A percentile compares a stretch with the other conserved stretches of the same genome.
Evolutionary conservation across 1,140 invertebrate genomes (phyloP).

Genomic region (Eriosoma lanigerum): DNA sequence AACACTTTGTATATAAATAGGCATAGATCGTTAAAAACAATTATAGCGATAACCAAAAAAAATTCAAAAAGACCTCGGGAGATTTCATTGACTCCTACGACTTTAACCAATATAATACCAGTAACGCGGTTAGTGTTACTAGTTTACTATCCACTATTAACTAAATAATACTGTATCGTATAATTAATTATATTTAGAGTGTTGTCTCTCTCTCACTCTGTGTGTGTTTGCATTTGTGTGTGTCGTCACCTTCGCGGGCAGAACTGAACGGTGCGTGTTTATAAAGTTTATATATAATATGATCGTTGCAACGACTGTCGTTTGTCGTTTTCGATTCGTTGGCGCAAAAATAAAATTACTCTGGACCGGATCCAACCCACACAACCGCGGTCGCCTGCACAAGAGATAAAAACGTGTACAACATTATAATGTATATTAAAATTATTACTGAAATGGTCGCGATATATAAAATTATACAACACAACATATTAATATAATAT

Average conservation of each 20-base stretch:
- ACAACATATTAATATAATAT: too few relatives aligned
- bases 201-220: background rate
- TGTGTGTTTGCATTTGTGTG: background rate
- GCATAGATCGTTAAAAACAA: too few relatives aligned
- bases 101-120: too few relatives aligned
- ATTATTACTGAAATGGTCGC: too few relatives aligned
- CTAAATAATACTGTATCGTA: too few relatives aligned
- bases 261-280: background rate
- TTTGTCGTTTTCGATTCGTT: background rate
- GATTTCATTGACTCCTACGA: too few relatives aligned
- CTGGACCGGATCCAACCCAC: conserved; percentile 44
- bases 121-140: too few relatives aligned
- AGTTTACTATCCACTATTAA: too few relatives aligned
- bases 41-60: too few relatives aligned
- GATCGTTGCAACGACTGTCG: background rate
- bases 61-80: too few relatives aligned
- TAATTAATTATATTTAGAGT: background rate
- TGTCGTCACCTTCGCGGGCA: background rate
- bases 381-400: background rate
- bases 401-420: background rate
- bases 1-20: too few relatives aligned
- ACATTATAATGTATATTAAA: background rate
- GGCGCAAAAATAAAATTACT: background rate
- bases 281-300: background rate
- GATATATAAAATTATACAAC: too few relatives aligned